Evolutionary conservation across 2,797 vertebrate species (phyloP), one percentile per base, ranked within the genome.

Genomic region (Mormyrops boulengeri): DNA sequence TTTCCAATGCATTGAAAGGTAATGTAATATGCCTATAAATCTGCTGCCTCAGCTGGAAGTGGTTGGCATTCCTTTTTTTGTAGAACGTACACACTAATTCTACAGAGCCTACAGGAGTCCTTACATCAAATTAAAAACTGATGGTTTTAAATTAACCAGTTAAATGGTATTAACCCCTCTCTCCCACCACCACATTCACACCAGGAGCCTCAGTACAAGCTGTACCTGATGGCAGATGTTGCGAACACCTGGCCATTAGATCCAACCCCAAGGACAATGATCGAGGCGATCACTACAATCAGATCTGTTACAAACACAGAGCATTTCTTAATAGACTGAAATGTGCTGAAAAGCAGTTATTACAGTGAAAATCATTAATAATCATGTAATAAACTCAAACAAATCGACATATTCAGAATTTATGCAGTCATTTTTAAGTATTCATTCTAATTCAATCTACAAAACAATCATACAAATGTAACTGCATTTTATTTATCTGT

Each of bases 181-280:
- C 34, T 19, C 34, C 38, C 38, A 77, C 34, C 85, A 52, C 14
- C 49, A 86, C 49, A 47, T 55, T 11, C 50, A 77, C 34, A 41
- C n/a, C 26, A 52, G 19, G 85, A 49, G 26, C 22, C 9, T 55
- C 85, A 38, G 30, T 19, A 41, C 86, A n/a, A n/a, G 30, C 30
- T 62, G 41, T 88, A 98, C 97, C 97, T 97, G 94, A 98, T 97
- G 77, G 97, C 97, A 91, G 97, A 98, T 0, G 97, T 98, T 89
- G 98, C 97, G 90, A 98, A 98, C 86, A 98, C 97, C 86, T 98
- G 97, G 8, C 97, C 98, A 4, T 97, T 98, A 85, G 97, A 98
- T 73, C 97, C 97, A 2, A 98, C 97, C 4, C 97, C 97, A 17
- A 98, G 96, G 69, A 98, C 97, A 91, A 98, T 97, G 90, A 98